Conservation (phyloP, 2,113 vertebrate genomes). For the Elachura formosa region DNA sequence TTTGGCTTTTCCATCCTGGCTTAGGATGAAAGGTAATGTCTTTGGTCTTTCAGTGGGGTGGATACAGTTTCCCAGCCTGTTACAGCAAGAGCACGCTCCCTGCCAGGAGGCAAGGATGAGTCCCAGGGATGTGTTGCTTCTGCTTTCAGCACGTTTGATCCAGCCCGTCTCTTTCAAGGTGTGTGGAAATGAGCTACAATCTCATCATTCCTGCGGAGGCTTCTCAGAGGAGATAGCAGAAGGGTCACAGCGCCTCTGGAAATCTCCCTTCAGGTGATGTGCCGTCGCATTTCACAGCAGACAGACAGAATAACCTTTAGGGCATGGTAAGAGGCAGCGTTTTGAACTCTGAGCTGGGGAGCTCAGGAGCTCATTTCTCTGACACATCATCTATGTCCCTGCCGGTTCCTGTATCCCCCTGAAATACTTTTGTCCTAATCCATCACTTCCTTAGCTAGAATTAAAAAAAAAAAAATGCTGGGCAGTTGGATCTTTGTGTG, state of each 20-base stretch:
- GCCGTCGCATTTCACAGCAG: conserved; percentile 20
- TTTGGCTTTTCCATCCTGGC: background rate
- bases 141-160: conserved; percentile 39
- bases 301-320: conserved; percentile 49
- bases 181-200: conserved; percentile 53
- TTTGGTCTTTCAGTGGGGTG: background rate
- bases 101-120: background rate
- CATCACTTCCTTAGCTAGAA: background rate
- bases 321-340: conserved; percentile 33
- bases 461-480: background rate
- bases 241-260: conserved; percentile 50
- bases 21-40: background rate
- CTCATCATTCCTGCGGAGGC: conserved; percentile 21
- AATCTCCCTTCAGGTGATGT: conserved; percentile 46
- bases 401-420: background rate
- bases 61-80: background rate
- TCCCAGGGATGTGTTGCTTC: background rate
- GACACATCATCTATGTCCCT: conserved; percentile 18
- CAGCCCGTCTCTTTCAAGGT: conserved; percentile 8
- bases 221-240: conserved; percentile 28
- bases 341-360: conserved; percentile 20
- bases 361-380: conserved; percentile 32
- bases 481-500: background rate
- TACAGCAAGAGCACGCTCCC: background rate
- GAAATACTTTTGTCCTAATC: conserved; percentile 43